Evolutionary conservation across 1,140 invertebrate species (phyloP), one percentile per base, ranked within the genome.

Genomic region (Drosophila navojoa): DNA sequence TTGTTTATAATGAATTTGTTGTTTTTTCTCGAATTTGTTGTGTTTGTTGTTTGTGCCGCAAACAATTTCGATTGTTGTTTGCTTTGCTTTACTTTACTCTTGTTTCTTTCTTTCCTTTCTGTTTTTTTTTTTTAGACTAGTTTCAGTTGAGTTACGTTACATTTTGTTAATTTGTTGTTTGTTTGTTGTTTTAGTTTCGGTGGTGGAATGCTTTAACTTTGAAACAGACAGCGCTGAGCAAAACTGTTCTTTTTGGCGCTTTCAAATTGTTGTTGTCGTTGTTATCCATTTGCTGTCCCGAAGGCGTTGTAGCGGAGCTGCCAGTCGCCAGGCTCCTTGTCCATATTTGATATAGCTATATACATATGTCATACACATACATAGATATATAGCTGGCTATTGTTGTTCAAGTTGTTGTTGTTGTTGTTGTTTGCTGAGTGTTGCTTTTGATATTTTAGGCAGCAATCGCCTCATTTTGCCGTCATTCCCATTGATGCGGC

Each of bases 401-500:
- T 49, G 62, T 55, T 73, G 76, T 16, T 67, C 35, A 38, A 38
- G 62, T 27, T 35, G 40, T 54, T 53, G 13, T 62, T 62, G 61
- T 25, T 45, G 13, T 19, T 47, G 57, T 27, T 57, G 16, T 40
- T 77, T 60, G 62, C 73, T 69, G 69, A 80, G 72, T 76, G 89
- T 90, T 75, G 81, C 68, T 66, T 67, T 81, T 74, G n/a, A 55
- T 80, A 64, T 66, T 92, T 92, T 92, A 92, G 91, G 91, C 91
- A 79, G 91, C 91, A 85, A 91, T 92, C 73, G 91, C 91, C 91
- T 91, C 90, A 81, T 92, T 91, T 91, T 92, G 91, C 86, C 93
- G 94, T 95, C 94, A 98, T 94, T 99, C 97, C 98, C 98, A 99
- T 92, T 98, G 96, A 93, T 99, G 97, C 68, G 98, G 98, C 84